A percentile compares a stretch with the other conserved stretches of the same genome.
phyloP scores from a whole-genome alignment of 2,888 invertebrate species.

The Hyles lineata region DNA sequence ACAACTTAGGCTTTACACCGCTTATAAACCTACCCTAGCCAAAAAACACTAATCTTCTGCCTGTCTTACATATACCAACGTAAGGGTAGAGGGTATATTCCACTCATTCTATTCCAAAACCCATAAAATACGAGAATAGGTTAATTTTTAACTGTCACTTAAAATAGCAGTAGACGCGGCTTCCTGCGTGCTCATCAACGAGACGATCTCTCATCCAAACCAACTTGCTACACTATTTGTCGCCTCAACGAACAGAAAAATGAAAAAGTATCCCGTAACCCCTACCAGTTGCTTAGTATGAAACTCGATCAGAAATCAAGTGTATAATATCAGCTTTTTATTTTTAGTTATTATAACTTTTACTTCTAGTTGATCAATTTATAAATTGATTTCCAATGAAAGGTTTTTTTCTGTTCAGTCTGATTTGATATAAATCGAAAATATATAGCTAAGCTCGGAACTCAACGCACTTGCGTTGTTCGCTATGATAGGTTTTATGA shows the following conservation, averaged over 20 bases:
- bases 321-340: neutral
- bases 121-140: no score
- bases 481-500: no score
- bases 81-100: neutral
- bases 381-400: no score
- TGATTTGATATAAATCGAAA: no score
- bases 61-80: neutral
- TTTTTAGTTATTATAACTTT: neutral
- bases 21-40: no score
- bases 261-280: neutral
- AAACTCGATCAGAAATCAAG: neutral
- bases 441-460: no score
- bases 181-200: slow-evolving; percentile 12
- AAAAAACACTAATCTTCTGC: no score
- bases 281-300: neutral
- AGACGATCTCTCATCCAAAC: slow-evolving; percentile 27
- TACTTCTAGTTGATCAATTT: no score
- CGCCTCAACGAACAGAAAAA: slow-evolving; percentile 37
- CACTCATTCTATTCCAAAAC: neutral
- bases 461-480: no score
- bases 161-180: neutral
- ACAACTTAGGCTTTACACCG: no score
- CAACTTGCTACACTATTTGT: slow-evolving; percentile 36
- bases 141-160: neutral
- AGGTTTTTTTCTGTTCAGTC: no score